A percentile compares a stretch with the other conserved stretches of the same genome.
Conservation (phyloP, 2,888 invertebrate species). For the Trissonchulus latispiculum region DNA sequence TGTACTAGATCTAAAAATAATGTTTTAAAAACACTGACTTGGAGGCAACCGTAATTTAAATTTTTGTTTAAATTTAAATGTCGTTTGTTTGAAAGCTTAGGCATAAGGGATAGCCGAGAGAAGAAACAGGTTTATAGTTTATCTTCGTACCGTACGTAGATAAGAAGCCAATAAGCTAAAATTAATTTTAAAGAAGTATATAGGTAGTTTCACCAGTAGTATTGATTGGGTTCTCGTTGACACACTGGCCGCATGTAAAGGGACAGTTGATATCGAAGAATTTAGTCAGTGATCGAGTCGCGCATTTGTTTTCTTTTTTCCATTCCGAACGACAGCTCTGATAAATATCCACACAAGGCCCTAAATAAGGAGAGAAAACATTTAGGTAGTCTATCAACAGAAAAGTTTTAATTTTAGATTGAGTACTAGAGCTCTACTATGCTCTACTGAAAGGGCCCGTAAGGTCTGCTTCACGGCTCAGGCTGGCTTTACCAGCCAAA, state of each 20-base stretch:
- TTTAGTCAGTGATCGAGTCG: conserved; percentile 4
- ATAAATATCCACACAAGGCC: conserved; percentile 14
- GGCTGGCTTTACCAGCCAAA: too few species aligned
- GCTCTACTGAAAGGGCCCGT: too few species aligned
- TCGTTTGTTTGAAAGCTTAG: background rate
- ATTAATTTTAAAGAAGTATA: too few species aligned
- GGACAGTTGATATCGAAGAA: conserved; percentile 13
- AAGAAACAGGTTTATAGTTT: too few species aligned
- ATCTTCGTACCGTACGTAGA: too few species aligned
- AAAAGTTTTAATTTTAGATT: too few species aligned
- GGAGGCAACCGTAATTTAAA: background rate
- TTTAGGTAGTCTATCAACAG: too few species aligned
- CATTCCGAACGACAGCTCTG: background rate
- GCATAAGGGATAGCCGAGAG: too few species aligned
- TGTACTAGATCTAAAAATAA: background rate
- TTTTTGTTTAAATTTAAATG: background rate
- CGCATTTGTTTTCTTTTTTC: conserved; percentile 6
- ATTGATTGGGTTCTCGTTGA: background rate
- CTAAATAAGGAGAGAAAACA: too few species aligned
- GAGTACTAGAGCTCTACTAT: too few species aligned
- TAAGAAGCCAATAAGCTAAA: too few species aligned
- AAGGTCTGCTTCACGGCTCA: too few species aligned
- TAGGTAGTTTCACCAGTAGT: background rate
- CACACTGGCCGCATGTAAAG: background rate
- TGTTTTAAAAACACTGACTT: background rate